These are phyloP conservation scores for Strigops habroptila DNA, from an alignment of 2,113 vertebrate genomes.

Conservation along the genomic window DNA sequence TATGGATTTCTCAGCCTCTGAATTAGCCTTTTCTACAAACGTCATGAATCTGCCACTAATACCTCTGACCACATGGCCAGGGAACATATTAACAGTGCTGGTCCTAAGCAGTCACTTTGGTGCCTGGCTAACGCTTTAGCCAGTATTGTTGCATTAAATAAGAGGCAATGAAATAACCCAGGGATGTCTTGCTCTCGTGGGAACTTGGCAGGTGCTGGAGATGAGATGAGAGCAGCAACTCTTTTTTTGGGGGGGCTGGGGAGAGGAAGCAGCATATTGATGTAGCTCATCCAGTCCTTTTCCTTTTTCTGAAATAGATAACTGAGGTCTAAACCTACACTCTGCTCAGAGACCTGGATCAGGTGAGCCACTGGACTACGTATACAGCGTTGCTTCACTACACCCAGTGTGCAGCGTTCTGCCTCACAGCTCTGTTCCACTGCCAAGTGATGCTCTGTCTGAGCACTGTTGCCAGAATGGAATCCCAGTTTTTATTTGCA, in stretches of 20 bases:
- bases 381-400: accelerated
- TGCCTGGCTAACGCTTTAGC: background rate
- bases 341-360: background rate
- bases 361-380: background rate
- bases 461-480: background rate
- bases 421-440: background rate
- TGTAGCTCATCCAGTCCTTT: background rate
- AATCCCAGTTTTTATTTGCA: background rate
- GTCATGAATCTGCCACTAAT: background rate
- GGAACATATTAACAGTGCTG: background rate
- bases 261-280: background rate
- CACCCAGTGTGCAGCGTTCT: background rate
- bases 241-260: background rate
- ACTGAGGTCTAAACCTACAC: background rate
- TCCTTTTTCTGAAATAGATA: background rate
- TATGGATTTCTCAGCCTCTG: background rate
- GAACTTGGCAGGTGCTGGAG: background rate
- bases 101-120: background rate
- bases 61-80: background rate
- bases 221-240: background rate
- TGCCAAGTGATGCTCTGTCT: background rate
- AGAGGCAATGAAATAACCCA: background rate
- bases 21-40: background rate
- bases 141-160: background rate
- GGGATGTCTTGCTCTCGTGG: background rate